Evolutionary conservation across 2,113 vertebrate genomes (phyloP).

Genomic region (Tor tambroides): DNA sequence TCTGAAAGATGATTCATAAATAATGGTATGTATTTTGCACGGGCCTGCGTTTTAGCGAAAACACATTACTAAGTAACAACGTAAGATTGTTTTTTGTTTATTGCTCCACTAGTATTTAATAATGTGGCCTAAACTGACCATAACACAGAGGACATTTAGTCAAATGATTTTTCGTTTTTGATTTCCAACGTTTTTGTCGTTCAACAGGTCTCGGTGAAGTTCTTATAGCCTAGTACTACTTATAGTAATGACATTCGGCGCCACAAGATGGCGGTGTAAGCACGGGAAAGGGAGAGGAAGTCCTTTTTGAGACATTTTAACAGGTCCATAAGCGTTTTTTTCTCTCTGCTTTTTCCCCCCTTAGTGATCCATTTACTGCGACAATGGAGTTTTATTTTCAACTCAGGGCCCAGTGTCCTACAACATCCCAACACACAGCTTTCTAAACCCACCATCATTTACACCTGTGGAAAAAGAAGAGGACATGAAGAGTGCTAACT

Average conservation of each 20-base stretch:
- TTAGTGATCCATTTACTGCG: conserved; percentile 25
- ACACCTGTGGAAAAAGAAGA: background rate
- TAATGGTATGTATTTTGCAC: background rate
- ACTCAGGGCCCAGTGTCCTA: background rate
- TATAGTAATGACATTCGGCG: background rate
- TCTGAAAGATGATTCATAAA: background rate
- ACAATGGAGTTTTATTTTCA: background rate
- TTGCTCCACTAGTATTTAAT: background rate
- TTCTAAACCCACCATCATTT: background rate
- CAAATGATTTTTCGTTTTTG: background rate
- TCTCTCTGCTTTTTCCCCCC: background rate
- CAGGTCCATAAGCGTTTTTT: background rate
- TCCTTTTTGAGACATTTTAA: conserved; percentile 4
- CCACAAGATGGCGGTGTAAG: conserved; percentile 77
- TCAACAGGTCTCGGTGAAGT: background rate
- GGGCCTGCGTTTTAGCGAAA: background rate
- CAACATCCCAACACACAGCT: background rate
- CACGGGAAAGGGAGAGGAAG: conserved; percentile 55
- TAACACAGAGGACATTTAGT: background rate
- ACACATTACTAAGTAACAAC: background rate
- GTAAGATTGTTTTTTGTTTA: background rate
- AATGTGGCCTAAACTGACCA: background rate
- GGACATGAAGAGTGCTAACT: background rate
- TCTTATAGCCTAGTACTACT: background rate
- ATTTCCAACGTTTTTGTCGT: background rate